Evolutionary conservation across 35 echinoderm and acorn worm genomes (phyloP).

Genomic region (Anneissia japonica): DNA sequence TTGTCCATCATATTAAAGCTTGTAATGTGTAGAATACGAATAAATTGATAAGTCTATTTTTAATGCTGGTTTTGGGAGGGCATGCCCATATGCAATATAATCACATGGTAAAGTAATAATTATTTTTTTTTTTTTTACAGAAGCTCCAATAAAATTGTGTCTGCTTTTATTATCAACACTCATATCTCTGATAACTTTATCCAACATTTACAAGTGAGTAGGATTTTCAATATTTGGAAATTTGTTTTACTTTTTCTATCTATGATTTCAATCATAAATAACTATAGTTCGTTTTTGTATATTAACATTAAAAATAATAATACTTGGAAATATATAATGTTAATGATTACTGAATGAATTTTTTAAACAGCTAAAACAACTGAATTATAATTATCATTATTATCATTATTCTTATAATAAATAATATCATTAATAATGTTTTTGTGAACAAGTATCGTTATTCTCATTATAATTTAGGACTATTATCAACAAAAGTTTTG

Average conservation of each 20-base stretch:
- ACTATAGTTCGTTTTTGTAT: too few relatives aligned
- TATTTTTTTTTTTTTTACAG: slow-evolving; percentile 49
- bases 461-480: too few relatives aligned
- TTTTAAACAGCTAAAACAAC: slow-evolving; percentile 42
- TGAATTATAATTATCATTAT: too few relatives aligned
- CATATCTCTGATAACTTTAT: slow-evolving; percentile 36
- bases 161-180: slow-evolving; percentile 59
- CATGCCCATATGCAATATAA: background rate
- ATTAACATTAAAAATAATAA: too few relatives aligned
- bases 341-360: background rate
- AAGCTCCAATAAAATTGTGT: slow-evolving; percentile 91
- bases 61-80: too few relatives aligned
- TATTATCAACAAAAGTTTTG: too few relatives aligned
- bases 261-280: background rate
- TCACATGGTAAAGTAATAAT: background rate
- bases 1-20: too few relatives aligned
- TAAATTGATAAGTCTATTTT: too few relatives aligned
- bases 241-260: background rate
- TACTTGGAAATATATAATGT: background rate
- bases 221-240: background rate
- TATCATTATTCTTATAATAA: too few relatives aligned
- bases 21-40: too few relatives aligned
- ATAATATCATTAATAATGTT: too few relatives aligned
- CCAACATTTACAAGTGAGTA: slow-evolving; percentile 59
- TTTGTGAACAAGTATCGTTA: too few relatives aligned